These are phyloP conservation scores for Pandemis heparana DNA, from an alignment of 2,888 invertebrate species.

Conservation along the genomic window DNA sequence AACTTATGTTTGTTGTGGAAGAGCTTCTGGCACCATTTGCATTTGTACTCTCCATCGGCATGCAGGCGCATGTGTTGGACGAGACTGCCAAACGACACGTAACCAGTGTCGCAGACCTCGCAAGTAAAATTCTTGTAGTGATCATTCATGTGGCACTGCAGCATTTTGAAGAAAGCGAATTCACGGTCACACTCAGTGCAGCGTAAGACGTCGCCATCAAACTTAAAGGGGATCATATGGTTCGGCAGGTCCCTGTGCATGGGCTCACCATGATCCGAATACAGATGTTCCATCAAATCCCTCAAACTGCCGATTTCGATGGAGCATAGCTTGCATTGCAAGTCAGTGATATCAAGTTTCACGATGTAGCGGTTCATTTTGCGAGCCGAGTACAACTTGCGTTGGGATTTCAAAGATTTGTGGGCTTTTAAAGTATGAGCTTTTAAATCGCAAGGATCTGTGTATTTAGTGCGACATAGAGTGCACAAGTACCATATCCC, in stretches of 20 bases:
- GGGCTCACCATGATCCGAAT: not conserved
- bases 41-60: constrained; percentile 7
- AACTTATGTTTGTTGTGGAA: constrained; percentile 3
- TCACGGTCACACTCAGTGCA: constrained; percentile 36
- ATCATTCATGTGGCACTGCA: constrained; percentile 32
- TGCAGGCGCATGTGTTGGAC: not conserved
- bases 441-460: constrained; percentile 62
- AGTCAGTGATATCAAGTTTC: constrained; percentile 48
- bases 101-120: constrained; percentile 15
- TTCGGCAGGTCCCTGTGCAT: constrained; percentile 12
- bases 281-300: constrained; percentile 6
- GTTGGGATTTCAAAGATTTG: constrained; percentile 52
- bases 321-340: not conserved
- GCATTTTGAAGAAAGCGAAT: constrained; percentile 35
- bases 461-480: constrained; percentile 66
- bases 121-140: constrained; percentile 45
- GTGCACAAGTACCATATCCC: constrained; percentile 64
- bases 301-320: not conserved
- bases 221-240: constrained; percentile 41
- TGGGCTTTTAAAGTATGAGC: constrained; percentile 59
- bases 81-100: not conserved
- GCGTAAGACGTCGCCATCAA: constrained; percentile 22
- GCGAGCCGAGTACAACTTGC: constrained; percentile 51
- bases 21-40: not conserved
- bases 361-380: constrained; percentile 43